A percentile compares a stretch with the other conserved stretches of the same genome.
Conservation (phyloP, 2,797 vertebrate genomes). For the Poecilia velifera region DNA sequence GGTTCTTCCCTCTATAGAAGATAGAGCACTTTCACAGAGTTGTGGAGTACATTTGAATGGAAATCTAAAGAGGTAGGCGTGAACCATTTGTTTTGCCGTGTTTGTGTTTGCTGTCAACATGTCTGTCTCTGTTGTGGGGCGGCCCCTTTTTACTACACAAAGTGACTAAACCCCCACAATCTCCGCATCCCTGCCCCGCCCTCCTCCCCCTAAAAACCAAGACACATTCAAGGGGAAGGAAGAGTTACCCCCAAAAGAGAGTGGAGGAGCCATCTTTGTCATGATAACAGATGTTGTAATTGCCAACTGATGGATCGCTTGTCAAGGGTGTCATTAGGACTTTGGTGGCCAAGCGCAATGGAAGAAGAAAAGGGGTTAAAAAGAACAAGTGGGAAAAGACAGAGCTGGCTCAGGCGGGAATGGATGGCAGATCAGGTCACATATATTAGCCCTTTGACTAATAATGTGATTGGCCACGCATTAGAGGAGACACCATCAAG, state of each 20-base stretch:
- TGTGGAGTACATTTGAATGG: constrained; percentile 86
- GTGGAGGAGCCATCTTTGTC: constrained; percentile 78
- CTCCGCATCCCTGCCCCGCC: constrained; percentile 47
- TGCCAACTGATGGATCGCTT: constrained; percentile 87
- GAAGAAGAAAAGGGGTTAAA: constrained; percentile 74
- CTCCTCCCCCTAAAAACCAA: constrained; percentile 45
- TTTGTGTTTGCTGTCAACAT: constrained; percentile 90
- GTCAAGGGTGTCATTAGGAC: constrained; percentile 81
- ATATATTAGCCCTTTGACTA: constrained; percentile 77
- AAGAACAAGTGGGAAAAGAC: constrained; percentile 71
- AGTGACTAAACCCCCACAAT: constrained; percentile 65
- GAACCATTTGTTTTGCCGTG: constrained; percentile 88
- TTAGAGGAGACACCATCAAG: constrained; percentile 66
- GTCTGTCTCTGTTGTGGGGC: constrained; percentile 84
- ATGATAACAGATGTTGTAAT: constrained; percentile 88
- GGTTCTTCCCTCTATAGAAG: constrained; percentile 85
- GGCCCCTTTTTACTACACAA: constrained; percentile 80
- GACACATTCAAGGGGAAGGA: constrained; percentile 79
- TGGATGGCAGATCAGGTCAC: constrained; percentile 66
- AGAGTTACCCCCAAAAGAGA: constrained; percentile 66
- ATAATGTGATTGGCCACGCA: constrained; percentile 79
- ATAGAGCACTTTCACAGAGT: constrained; percentile 84
- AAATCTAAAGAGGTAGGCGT: constrained; percentile 88
- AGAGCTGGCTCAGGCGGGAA: constrained; percentile 63
- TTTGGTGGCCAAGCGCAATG: constrained; percentile 58